Conservation (phyloP, 2,888 invertebrate species). For the Nomada flava region DNA sequence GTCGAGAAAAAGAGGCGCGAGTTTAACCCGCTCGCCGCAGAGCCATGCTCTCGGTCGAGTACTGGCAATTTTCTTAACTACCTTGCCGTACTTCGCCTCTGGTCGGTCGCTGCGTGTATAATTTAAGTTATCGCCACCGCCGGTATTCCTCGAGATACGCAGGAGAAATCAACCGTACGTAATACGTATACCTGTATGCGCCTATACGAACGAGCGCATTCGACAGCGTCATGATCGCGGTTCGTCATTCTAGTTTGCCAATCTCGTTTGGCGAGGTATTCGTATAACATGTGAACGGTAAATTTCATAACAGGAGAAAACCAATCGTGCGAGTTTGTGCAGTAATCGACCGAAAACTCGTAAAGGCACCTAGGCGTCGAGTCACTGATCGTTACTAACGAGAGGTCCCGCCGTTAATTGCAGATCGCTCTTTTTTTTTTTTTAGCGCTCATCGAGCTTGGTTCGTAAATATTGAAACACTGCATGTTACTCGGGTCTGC, state of each 20-base stretch:
- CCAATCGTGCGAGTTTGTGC: not conserved
- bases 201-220: not conserved
- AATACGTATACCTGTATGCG: too few species aligned
- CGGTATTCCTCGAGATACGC: constrained; percentile 26
- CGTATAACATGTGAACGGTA: not conserved
- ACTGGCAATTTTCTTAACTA: constrained; percentile 68
- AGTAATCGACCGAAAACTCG: too few species aligned
- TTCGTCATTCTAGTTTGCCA: not conserved
- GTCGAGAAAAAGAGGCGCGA: constrained; percentile 48
- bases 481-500: constrained; percentile 41
- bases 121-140: constrained; percentile 64
- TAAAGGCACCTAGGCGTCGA: not conserved
- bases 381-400: constrained; percentile 44
- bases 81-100: constrained; percentile 55
- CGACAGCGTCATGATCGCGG: too few species aligned
- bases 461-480: constrained; percentile 59
- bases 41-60: constrained; percentile 46
- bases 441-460: constrained; percentile 29
- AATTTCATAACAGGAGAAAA: not conserved
- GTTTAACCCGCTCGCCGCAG: constrained; percentile 41
- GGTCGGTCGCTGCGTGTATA: constrained; percentile 57
- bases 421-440: constrained; percentile 7
- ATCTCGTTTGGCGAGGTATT: not conserved
- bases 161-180: constrained; percentile 6
- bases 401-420: constrained; percentile 57